A percentile compares a stretch with the other conserved stretches of the same genome.
Conservation (phyloP, 2,113 vertebrate genomes). For the Ochotona princeps region DNA sequence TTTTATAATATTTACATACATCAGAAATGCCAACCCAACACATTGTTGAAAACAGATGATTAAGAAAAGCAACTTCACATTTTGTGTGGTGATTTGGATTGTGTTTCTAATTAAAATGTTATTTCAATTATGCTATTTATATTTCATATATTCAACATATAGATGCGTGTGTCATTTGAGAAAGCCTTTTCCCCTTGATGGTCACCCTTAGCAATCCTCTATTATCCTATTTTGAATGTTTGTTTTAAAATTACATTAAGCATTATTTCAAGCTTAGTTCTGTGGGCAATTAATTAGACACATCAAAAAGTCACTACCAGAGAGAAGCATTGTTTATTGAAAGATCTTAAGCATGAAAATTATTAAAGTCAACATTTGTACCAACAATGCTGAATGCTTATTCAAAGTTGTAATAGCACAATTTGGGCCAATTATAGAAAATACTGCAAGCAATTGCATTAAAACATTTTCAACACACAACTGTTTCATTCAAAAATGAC, state of each 20-base stretch:
- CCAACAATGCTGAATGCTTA: slow-evolving; percentile 11
- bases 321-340: slow-evolving; percentile 50
- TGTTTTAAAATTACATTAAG: slow-evolving; percentile 50
- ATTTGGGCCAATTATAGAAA: neutral
- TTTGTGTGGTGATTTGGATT: neutral
- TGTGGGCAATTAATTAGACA: slow-evolving; percentile 48
- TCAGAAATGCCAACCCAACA: slow-evolving; percentile 17
- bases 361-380: slow-evolving; percentile 48
- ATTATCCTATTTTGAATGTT: neutral
- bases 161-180: neutral
- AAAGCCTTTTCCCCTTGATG: neutral
- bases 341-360: slow-evolving; percentile 9
- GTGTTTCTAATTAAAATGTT: neutral
- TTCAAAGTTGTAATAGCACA: slow-evolving; percentile 27
- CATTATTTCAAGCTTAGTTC: neutral
- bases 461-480: neutral
- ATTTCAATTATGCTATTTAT: neutral
- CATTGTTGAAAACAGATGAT: neutral
- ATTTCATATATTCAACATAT: neutral
- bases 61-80: slow-evolving; percentile 11
- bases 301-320: neutral
- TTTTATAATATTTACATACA: neutral
- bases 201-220: neutral
- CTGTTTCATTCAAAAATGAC: neutral
- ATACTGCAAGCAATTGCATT: neutral